A percentile compares a stretch with the other conserved stretches of the same genome.
Conservation (phyloP, 2,888 invertebrate species). For the Chymomyza amoena region DNA sequence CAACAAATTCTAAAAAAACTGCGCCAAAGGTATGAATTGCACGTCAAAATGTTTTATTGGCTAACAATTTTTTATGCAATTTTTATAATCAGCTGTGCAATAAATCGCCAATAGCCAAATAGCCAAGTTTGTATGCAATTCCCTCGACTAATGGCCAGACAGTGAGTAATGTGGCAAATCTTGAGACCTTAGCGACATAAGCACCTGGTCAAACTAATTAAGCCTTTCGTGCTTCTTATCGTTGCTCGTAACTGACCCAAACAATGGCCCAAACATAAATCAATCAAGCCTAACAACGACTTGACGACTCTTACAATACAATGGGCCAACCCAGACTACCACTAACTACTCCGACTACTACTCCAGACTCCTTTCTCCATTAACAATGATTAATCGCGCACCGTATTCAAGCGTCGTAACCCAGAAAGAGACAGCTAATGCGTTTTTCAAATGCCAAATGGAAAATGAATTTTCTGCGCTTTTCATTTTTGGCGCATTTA, state of each 20-base stretch:
- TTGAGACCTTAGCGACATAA: not conserved
- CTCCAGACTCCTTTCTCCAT: not conserved
- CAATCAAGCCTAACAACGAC: constrained; percentile 65
- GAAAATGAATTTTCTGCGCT: constrained; percentile 4
- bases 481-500: constrained; percentile 46
- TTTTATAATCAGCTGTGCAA: constrained; percentile 66
- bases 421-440: not conserved
- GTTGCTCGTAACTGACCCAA: constrained; percentile 25
- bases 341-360: no score
- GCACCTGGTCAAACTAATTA: constrained; percentile 69
- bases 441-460: constrained; percentile 35
- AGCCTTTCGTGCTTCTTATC: constrained; percentile 25
- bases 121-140: constrained; percentile 20
- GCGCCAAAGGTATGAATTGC: constrained; percentile 66
- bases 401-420: not conserved
- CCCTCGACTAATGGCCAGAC: constrained; percentile 55
- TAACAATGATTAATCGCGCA: constrained; percentile 62
- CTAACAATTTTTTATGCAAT: constrained; percentile 72
- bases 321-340: not conserved
- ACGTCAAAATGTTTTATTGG: constrained; percentile 75
- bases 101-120: constrained; percentile 43
- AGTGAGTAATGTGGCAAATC: constrained; percentile 51
- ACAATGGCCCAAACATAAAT: constrained; percentile 67
- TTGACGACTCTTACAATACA: constrained; percentile 55
- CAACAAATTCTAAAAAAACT: not conserved